A percentile compares a stretch with the other conserved stretches of the same genome.
Evolutionary conservation across 2,113 vertebrate genomes (phyloP).

Genomic region (Axis porcinus): DNA sequence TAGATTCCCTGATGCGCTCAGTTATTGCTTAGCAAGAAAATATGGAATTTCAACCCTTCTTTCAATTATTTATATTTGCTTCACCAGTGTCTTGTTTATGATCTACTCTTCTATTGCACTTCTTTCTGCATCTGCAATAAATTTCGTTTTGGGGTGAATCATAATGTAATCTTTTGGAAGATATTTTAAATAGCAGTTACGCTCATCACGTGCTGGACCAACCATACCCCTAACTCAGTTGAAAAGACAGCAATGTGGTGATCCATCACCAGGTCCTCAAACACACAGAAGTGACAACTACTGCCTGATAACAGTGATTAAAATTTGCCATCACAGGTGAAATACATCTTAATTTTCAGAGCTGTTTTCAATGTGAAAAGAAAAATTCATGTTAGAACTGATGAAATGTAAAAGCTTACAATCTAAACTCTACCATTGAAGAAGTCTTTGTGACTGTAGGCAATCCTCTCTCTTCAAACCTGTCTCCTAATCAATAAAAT

Average conservation of each 20-base stretch:
- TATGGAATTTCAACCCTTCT: not conserved
- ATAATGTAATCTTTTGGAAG: not conserved
- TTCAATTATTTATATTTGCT: not conserved
- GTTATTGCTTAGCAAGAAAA: constrained; percentile 38
- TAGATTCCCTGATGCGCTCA: not conserved
- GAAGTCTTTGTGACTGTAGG: not conserved
- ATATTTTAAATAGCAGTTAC: not conserved
- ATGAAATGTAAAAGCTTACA: not conserved
- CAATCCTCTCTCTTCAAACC: not conserved
- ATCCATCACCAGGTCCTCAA: not conserved
- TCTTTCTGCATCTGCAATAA: not conserved
- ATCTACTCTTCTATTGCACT: not conserved
- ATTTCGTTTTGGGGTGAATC: not conserved
- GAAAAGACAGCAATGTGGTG: not conserved
- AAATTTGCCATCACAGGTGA: not conserved
- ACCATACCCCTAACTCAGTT: not conserved
- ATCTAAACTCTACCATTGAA: not conserved
- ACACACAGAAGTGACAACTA: not conserved
- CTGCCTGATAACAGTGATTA: not conserved
- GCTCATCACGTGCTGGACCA: not conserved
- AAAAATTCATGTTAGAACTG: not conserved
- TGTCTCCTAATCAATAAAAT: not conserved
- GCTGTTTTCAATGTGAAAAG: not conserved
- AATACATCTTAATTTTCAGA: not conserved
- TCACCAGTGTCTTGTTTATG: not conserved